Percentiles rank a stretch among this genome's conserved stretches.
These are phyloP conservation scores for Archaeoteleia sp. DNA, from an alignment of 2,888 invertebrate species.

Conservation along the genomic window DNA sequence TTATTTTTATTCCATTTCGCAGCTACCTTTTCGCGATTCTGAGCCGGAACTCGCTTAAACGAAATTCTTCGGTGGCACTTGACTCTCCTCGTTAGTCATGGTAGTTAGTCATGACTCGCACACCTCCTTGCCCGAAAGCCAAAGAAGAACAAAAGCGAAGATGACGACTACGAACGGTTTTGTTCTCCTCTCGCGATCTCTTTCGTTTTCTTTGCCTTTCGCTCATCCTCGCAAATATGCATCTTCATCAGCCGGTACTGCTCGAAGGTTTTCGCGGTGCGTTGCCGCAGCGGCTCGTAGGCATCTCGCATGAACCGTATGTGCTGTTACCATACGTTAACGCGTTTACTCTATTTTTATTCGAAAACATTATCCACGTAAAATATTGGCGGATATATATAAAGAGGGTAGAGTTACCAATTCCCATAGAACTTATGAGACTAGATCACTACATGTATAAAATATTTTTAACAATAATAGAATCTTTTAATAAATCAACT, in stretches of 20 bases:
- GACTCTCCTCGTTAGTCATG: slow-evolving; percentile 70
- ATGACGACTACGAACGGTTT: slow-evolving; percentile 25
- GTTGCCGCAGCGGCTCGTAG: slow-evolving; percentile 6
- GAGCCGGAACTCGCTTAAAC: slow-evolving; percentile 56
- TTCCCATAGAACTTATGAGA: no score
- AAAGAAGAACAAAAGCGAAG: slow-evolving; percentile 37
- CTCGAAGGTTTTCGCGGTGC: slow-evolving; percentile 17
- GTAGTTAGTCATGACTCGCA: slow-evolving; percentile 68
- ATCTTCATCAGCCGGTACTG: slow-evolving; percentile 32
- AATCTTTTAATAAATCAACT: no score
- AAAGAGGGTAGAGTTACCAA: no score
- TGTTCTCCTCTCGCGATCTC: slow-evolving; percentile 27
- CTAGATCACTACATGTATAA: no score
- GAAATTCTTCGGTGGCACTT: slow-evolving; percentile 68
- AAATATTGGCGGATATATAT: no score
- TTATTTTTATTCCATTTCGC: no score
- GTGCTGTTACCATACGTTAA: no score
- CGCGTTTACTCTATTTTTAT: no score
- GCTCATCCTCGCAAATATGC: slow-evolving; percentile 16
- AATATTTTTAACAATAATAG: no score
- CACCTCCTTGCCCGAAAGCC: slow-evolving; percentile 53
- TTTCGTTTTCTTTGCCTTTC: slow-evolving; percentile 21
- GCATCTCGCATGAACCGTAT: no score
- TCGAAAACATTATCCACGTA: no score
- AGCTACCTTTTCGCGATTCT: slow-evolving; percentile 48